Base-by-base conservation (phyloP, 2,113 vertebrate genomes). In the Ammospiza nelsoni region DNA sequence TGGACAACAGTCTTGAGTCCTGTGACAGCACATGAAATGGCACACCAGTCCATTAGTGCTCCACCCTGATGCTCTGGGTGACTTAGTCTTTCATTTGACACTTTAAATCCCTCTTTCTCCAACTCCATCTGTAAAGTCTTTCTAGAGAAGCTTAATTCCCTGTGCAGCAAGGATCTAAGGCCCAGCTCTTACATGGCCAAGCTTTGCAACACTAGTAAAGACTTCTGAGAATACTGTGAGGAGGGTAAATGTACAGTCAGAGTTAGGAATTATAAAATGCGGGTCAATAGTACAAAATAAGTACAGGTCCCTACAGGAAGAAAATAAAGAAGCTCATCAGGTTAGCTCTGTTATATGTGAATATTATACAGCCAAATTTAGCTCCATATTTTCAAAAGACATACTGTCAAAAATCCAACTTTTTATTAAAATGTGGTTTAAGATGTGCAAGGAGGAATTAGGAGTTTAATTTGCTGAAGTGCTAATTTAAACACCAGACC, bases 71-170 rank as follows among this genome's bases (percentile, higher is more conserved):
- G 6, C 7, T 76, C 37, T 57, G 23, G 7, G 19, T 51, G 16
- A 46, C 16, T 61, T 27, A 6, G 11, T 66, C 41, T 71, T 72
- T 63, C 16, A 63, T 29, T 41, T 46, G 25, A 48, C 4, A 13
- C 2, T 35, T 39, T 41, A 15, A 12, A 4, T 6, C 18, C 19
- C 52, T 63, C 43, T 63, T 82, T 68, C 16, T 63, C 29, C 63
- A 66, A 13, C 4, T 13, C 8, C 25, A 28, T 15, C 12, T n/a
- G 3, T 10, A 37, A 6, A 1, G 3, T 48, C 7, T 16, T 6
- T 52, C 29, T 52, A 46, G 28, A 48, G 29, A 62, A 57, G 21
- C 0, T 62, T 51, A 46, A 5, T 5, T 62, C 11, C 46, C 25
- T 43, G 23, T 55, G 24, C 27, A 71, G 31, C 5, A 3, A 43